Evolutionary conservation across 2,888 invertebrate species (phyloP).

Genomic region (Cremastobaeus sp.): DNA sequence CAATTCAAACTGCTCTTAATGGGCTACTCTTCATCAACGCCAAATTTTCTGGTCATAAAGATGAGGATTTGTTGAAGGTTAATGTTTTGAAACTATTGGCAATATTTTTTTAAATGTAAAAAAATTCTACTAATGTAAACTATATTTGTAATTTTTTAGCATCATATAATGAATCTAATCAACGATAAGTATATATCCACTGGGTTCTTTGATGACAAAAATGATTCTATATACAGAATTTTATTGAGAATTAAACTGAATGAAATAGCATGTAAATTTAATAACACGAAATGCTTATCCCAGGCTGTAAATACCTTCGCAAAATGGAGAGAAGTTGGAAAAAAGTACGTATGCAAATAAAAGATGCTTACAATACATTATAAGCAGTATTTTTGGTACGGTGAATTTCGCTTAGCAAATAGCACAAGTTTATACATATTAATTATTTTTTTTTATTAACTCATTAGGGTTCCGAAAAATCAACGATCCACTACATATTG

Average conservation of each 20-base stretch:
- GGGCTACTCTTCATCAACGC: constrained; percentile 78
- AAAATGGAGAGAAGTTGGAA: constrained; percentile 75
- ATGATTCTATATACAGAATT: constrained; percentile 80
- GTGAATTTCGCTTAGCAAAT: too few relatives aligned
- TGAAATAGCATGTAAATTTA: constrained; percentile 81
- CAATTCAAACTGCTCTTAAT: constrained; percentile 83
- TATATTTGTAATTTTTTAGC: constrained; percentile 16
- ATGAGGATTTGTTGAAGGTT: constrained; percentile 63
- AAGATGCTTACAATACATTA: not conserved
- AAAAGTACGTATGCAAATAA: constrained; percentile 37
- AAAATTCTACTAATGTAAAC: not conserved
- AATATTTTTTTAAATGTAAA: not conserved
- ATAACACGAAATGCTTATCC: constrained; percentile 80
- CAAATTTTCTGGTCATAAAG: constrained; percentile 54
- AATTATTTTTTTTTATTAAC: constrained; percentile 8
- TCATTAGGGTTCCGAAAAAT: constrained; percentile 82
- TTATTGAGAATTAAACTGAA: constrained; percentile 81
- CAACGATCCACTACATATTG: constrained; percentile 84
- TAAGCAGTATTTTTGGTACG: not conserved
- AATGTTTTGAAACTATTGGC: constrained; percentile 2
- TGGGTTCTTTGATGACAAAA: constrained; percentile 78
- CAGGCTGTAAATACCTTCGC: constrained; percentile 78
- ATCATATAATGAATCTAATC: constrained; percentile 51
- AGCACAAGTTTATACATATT: too few relatives aligned
- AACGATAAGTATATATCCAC: constrained; percentile 76